Base-by-base conservation (phyloP, 1,140 invertebrate genomes). In the Chlorops oryzae region DNA sequence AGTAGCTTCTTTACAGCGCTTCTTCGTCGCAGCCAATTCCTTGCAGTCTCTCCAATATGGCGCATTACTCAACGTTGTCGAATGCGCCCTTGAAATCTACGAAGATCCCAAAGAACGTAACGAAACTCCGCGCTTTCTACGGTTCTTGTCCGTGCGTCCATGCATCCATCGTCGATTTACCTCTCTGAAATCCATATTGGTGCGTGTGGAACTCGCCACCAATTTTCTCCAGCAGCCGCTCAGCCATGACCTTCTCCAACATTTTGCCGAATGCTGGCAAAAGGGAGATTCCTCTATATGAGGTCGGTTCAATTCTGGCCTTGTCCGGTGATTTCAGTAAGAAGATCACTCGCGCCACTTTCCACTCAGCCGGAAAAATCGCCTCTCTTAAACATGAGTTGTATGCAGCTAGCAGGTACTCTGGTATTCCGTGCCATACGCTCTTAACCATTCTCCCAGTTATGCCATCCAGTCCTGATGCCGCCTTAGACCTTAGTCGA, bases 291-390 rank as follows among this genome's bases (percentile, higher is more conserved):
- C 9, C 39, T 22, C 20, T 13, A 39, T 39, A n/a, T 0, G 63
- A 66, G 12, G 48, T 47, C 2, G 54, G 27, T 24, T 57, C 15
- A 1, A 18, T 35, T 12, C n/a, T 45, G 3, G n/a, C 5, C 27
- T 20, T 35, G 4, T 46, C 43, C 1, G 25, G 3, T 10, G 47
- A 51, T 49, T 66, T 66, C 3, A 58, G 56, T 18, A 66, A 53
- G 2, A 60, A 51, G 3, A 59, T 28, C 1, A 61, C 58, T 4
- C 57, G 39, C 3, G 53, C 62, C 13, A 9, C n/a, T 20, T 62
- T 64, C 62, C 56, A 62, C 1, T 4, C 18, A 2, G 37, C 35
- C 5, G 27, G 47, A 22, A 48, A 48, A n/a, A 27, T 28, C 2
- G 15, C 24, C 22, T 38, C n/a, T 5, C 6, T 18, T 3, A 48